A percentile compares a stretch with the other conserved stretches of the same genome.
Conservation (phyloP, 1,140 invertebrate species). For the Drosophila grimshawi region DNA sequence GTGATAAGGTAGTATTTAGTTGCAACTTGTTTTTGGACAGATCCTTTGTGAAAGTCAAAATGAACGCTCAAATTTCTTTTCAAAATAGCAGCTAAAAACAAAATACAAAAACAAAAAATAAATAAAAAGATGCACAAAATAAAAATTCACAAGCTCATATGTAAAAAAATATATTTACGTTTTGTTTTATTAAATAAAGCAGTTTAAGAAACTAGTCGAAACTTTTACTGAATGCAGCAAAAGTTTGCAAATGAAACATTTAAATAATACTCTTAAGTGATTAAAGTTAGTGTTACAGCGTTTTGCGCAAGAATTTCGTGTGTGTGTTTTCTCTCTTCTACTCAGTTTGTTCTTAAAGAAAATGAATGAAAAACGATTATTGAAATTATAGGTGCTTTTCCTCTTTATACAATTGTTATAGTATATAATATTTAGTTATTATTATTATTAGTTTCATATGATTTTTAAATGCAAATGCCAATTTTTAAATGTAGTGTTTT, state of each 20-base stretch:
- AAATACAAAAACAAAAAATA: constrained; percentile 29
- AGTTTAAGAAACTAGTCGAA: constrained; percentile 63
- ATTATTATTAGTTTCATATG: constrained; percentile 30
- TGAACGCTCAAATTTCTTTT: not conserved
- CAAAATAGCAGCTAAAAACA: constrained; percentile 3
- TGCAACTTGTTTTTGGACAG: constrained; percentile 27
- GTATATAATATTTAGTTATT: constrained; percentile 22
- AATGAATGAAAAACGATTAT: constrained; percentile 44
- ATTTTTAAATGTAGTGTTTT: constrained; percentile 39
- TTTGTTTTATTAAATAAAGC: constrained; percentile 70
- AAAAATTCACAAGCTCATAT: constrained; percentile 47
- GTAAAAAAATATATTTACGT: constrained; percentile 53
- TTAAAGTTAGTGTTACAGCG: constrained; percentile 57
- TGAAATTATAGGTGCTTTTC: constrained; percentile 51
- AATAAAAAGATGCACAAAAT: constrained; percentile 16
- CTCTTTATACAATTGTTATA: constrained; percentile 60
- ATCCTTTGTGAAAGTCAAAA: constrained; percentile 33
- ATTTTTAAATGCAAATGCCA: constrained; percentile 71
- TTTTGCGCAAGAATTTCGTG: constrained; percentile 42
- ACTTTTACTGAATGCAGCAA: constrained; percentile 64
- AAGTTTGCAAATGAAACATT: constrained; percentile 53
- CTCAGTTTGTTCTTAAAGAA: constrained; percentile 61
- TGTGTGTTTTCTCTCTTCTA: constrained; percentile 15
- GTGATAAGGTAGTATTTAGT: constrained; percentile 4
- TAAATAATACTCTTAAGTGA: constrained; percentile 62